Base-by-base conservation (phyloP, 2,797 vertebrate genomes). In the Rhinatrema bivittatum region DNA sequence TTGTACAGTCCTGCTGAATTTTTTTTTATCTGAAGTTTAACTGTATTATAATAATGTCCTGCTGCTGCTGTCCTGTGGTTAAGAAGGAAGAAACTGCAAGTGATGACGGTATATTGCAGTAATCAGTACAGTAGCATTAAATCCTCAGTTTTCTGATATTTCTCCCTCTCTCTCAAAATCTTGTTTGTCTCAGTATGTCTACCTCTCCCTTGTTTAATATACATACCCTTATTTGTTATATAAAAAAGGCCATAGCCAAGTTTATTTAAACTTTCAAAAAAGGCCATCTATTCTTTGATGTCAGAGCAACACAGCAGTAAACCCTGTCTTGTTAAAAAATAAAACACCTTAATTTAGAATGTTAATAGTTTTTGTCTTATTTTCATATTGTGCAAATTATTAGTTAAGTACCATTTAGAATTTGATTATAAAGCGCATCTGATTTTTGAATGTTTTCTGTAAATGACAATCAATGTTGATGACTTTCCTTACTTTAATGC, bases 401-500 rank as follows among this genome's bases (percentile, higher is more conserved):
- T 87, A 85, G 83, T 86, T 87, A 53, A 61, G 43, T 47, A 67
- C 79, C 53, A 75, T 72, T 84, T 85, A 86, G 77, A 65, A 72
- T 82, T 84, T 59, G 71, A 57, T 74, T 72, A 82, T 83, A 80
- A 85, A 85, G 81, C 84, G 86, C 81, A 86, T 74, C 84, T 82
- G 71, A 81, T 84, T 87, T 86, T 78, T 86, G 82, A 88, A 88
- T 87, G 82, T 87, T 84, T 87, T 84, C 79, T 88, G 85, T 87
- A 86, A 83, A 86, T 85, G 86, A 87, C 85, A 88, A 88, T 87
- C 85, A 87, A 81, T 88, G 82, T 88, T 81, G 68, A 81, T 82
- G 78, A 76, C 76, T 59, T 78, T 83, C 60, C 63, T 82, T 87
- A 78, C 76, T 84, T 84, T 82, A 81, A 79, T 68, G 78, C 72